These are phyloP conservation scores for Chaetura pelagica DNA, from an alignment of 2,113 vertebrate species.

Conservation along the genomic window DNA sequence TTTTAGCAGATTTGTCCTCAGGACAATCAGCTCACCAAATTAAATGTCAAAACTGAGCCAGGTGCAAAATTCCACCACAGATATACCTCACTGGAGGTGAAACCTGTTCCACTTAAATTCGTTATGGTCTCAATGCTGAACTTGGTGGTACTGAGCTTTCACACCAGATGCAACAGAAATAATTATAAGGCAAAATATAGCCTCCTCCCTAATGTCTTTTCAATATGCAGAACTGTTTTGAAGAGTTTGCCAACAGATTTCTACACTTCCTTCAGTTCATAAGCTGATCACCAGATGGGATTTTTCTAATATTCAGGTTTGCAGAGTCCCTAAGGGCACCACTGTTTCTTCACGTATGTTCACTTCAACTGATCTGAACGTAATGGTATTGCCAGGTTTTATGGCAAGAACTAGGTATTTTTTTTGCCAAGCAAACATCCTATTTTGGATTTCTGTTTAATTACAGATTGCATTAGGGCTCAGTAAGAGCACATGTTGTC, in stretches of 20 bases:
- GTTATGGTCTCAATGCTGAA: not conserved
- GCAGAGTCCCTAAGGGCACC: slow-evolving; percentile 11
- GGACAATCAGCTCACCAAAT: not conserved
- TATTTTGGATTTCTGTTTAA: slow-evolving; percentile 38
- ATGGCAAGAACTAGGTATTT: not conserved
- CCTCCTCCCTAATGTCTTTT: slow-evolving; percentile 27
- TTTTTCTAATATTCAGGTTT: slow-evolving; percentile 52
- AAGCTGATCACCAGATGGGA: slow-evolving; percentile 58
- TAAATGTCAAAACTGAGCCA: not conserved
- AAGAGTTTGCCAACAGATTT: slow-evolving; percentile 65
- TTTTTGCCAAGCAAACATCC: slow-evolving; percentile 4
- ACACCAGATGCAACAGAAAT: slow-evolving; percentile 8
- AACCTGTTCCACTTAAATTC: not conserved
- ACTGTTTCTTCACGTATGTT: not conserved
- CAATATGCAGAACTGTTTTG: slow-evolving; percentile 38
- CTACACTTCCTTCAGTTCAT: slow-evolving; percentile 49
- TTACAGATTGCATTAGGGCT: not conserved
- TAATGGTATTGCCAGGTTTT: slow-evolving; percentile 27
- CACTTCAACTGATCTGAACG: not conserved
- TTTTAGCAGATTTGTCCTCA: not conserved
- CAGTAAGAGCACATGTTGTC: not conserved
- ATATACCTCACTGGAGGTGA: not conserved
- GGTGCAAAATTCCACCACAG: not conserved
- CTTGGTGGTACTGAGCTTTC: not conserved
- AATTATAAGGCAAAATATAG: not conserved